phyloP scores from a whole-genome alignment of 2,888 invertebrate species.

The Trissolcus brochymenae region DNA sequence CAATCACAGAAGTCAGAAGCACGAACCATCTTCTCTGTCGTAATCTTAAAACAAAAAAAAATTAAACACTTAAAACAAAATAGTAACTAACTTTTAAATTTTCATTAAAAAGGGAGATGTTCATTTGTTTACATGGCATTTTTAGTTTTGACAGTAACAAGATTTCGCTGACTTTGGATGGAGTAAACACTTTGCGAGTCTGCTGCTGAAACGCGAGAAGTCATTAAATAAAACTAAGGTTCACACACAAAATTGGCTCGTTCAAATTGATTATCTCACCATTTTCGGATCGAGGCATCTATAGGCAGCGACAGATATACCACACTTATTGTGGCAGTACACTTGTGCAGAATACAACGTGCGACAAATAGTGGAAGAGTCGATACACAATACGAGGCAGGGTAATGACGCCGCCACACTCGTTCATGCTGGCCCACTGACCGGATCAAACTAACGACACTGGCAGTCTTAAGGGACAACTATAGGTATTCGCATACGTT shows the following conservation, averaged over 20 bases:
- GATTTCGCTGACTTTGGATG: conserved; percentile 66
- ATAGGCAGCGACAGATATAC: conserved; percentile 32
- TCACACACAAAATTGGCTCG: no score
- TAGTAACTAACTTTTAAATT: neutral
- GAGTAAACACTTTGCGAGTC: conserved; percentile 68
- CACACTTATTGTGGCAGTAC: conserved; percentile 13
- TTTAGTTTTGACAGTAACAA: conserved; percentile 70
- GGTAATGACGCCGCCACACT: conserved; percentile 65
- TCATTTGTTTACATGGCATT: conserved; percentile 67
- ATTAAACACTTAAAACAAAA: neutral
- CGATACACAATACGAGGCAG: conserved; percentile 21
- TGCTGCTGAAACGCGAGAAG: conserved; percentile 55
- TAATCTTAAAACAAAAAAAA: conserved; percentile 23
- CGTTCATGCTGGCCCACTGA: conserved; percentile 74
- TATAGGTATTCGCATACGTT: conserved; percentile 64
- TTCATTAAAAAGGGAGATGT: neutral
- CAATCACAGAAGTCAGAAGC: conserved; percentile 61
- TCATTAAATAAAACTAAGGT: no score
- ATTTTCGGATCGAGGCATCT: conserved; percentile 46
- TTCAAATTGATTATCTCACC: conserved; percentile 21
- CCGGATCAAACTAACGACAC: conserved; percentile 75
- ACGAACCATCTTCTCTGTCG: conserved; percentile 51
- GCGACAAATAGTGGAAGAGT: conserved; percentile 39
- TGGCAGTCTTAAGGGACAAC: conserved; percentile 71
- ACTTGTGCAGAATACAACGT: conserved; percentile 13